Evolutionary conservation across 2,888 invertebrate species (phyloP).

Genomic region (Cepaea hortensis): DNA sequence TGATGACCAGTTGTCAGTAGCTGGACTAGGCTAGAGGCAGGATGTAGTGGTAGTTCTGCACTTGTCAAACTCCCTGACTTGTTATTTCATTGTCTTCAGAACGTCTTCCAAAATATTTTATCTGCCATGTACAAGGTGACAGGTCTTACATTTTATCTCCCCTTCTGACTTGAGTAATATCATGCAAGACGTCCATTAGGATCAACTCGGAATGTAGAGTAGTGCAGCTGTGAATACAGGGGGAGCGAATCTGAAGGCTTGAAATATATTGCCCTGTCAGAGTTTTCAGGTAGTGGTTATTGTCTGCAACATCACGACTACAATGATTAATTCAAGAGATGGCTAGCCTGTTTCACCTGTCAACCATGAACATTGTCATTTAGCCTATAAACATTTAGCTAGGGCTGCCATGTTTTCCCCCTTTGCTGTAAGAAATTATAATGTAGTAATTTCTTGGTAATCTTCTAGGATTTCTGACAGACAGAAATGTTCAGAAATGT

Average conservation of each 20-base stretch:
- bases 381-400: not conserved
- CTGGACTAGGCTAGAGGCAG: no score
- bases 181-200: not conserved
- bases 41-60: no score
- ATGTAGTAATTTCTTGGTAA: not conserved
- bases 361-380: conserved; percentile 7
- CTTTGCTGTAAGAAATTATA: not conserved
- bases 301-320: not conserved
- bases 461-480: no score
- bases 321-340: conserved; percentile 19
- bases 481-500: no score
- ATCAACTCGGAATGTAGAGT: conserved; percentile 21
- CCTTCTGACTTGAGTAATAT: conserved; percentile 7
- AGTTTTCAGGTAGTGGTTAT: not conserved
- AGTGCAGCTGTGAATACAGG: not conserved
- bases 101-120: not conserved
- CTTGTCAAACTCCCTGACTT: not conserved
- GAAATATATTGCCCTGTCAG: conserved; percentile 30
- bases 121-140: not conserved
- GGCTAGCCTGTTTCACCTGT: not conserved
- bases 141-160: conserved; percentile 11
- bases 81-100: not conserved
- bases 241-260: not conserved
- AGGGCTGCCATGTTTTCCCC: not conserved
- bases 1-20: no score